These are phyloP conservation scores for Argya squamiceps DNA, from an alignment of 2,797 vertebrate species.

Conservation along the genomic window DNA sequence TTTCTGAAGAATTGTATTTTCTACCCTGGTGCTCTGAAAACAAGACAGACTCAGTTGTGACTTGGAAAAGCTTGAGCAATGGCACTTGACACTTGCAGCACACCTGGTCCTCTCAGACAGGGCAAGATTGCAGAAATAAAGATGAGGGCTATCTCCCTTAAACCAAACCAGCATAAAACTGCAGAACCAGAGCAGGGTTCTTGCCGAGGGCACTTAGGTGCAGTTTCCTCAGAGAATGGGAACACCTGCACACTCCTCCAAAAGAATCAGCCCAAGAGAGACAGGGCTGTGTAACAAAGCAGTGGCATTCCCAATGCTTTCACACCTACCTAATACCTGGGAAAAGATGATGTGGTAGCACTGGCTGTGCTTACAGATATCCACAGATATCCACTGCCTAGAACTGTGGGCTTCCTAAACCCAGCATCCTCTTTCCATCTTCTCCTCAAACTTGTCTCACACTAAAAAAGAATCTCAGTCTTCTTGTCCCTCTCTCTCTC, in stretches of 20 bases:
- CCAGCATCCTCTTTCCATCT: not conserved
- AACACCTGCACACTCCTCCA: not conserved
- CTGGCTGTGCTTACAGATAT: not conserved
- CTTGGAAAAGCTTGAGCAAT: not conserved
- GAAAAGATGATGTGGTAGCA: not conserved
- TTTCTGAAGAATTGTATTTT: not conserved
- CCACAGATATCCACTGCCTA: not conserved
- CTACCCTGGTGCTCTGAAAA: not conserved
- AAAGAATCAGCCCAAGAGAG: not conserved
- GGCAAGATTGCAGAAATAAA: not conserved
- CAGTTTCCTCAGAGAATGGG: not conserved
- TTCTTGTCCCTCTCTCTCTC: not conserved
- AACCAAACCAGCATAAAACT: not conserved
- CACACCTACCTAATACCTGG: not conserved
- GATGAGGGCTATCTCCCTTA: not conserved
- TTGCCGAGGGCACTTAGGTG: fast-evolving
- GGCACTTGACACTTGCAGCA: not conserved
- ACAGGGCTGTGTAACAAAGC: not conserved
- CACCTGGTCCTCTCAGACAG: not conserved
- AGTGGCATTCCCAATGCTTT: not conserved
- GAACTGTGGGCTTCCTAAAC: not conserved
- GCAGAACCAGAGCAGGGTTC: not conserved
- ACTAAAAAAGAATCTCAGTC: not conserved
- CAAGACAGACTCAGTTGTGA: not conserved
- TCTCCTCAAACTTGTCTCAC: not conserved